Conservation (phyloP, 2,797 vertebrate genomes). For the Spheniscus humboldti region DNA sequence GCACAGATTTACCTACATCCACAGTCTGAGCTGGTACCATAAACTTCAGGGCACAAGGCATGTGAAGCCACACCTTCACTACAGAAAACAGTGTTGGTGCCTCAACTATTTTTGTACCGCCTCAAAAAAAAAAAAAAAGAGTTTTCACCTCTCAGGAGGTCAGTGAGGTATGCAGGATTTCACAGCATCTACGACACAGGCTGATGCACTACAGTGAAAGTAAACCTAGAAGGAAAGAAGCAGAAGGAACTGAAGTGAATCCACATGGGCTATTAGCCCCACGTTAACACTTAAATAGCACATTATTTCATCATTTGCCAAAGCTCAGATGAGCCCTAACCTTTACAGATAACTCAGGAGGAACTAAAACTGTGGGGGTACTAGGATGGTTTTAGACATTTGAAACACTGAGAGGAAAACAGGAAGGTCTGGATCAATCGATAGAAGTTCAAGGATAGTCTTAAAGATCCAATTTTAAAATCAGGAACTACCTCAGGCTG, state of each 20-base stretch:
- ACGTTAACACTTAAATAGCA: constrained; percentile 27
- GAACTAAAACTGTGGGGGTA: background rate
- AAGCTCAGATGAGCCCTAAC: constrained; percentile 10
- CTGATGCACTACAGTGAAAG: constrained; percentile 56
- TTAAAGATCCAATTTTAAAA: background rate
- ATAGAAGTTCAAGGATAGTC: background rate
- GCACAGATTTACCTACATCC: background rate
- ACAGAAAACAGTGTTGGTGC: background rate
- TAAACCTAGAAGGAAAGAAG: constrained; percentile 19
- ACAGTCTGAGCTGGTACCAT: background rate
- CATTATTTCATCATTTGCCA: constrained; percentile 44
- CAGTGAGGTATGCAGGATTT: constrained; percentile 24
- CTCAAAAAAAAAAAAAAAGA: too few species aligned
- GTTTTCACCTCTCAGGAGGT: constrained; percentile 15
- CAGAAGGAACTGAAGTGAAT: constrained; percentile 31
- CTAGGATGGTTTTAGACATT: background rate
- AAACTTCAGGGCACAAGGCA: background rate
- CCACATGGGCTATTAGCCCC: constrained; percentile 45
- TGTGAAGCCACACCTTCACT: background rate
- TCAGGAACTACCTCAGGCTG: background rate
- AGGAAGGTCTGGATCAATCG: background rate
- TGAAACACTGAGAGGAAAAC: background rate
- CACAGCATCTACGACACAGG: constrained; percentile 1
- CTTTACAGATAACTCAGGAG: constrained; percentile 1
- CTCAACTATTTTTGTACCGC: background rate